Conservation (phyloP, 2,113 vertebrate species). For the Ivindomyrus marchei region DNA sequence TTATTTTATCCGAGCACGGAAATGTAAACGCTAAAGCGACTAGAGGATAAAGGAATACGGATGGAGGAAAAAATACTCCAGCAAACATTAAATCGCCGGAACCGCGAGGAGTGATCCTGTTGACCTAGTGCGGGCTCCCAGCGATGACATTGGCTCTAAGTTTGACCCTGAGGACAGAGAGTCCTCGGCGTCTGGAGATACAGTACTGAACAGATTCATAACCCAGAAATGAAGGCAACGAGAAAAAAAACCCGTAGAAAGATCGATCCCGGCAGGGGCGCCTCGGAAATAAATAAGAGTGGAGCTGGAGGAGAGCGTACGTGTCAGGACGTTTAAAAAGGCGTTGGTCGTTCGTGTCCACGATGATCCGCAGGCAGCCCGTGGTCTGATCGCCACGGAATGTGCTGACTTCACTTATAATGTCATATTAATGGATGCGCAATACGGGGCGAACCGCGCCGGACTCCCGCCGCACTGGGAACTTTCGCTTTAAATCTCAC, state of each 20-base stretch:
- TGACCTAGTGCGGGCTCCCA: background rate
- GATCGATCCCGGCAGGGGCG: background rate
- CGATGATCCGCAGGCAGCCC: background rate
- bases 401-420: constrained; percentile 9
- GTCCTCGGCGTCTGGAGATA: background rate
- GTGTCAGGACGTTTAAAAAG: constrained; percentile 16
- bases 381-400: background rate
- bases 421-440: background rate
- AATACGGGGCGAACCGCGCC: background rate
- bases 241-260: background rate
- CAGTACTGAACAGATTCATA: background rate
- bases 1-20: background rate
- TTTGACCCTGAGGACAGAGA: constrained; percentile 11
- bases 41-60: background rate
- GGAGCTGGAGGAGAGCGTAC: background rate
- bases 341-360: background rate
- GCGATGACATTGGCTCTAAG: background rate
- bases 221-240: background rate
- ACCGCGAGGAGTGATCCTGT: background rate
- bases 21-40: background rate
- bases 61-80: background rate
- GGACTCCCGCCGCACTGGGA: background rate
- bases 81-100: background rate
- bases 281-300: background rate
- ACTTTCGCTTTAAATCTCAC: background rate